Evolutionary conservation across 2,113 vertebrate genomes (phyloP), one percentile per base, ranked within the genome.

Genomic region (Empidonax traillii): DNA sequence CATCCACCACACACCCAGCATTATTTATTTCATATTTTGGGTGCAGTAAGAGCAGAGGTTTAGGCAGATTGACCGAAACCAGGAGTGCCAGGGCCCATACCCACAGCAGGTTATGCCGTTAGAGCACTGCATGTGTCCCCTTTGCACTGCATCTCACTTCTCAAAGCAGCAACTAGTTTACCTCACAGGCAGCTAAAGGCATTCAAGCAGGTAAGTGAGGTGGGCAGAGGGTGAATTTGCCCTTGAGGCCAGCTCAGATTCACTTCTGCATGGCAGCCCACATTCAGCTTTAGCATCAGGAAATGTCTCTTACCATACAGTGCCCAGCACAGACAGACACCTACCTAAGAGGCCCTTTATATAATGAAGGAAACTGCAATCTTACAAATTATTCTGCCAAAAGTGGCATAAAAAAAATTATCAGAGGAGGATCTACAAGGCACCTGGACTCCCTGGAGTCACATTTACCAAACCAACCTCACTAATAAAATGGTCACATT

Each of bases 61-160:
- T 25, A 52, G 25, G 51, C 25, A 47, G 14, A 31, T 0, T 2
- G 8, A 12, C 16, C 3, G 9, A 75, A 61, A 17, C 13, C 2
- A 1, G 5, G 18, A 37, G 63, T 8, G 49, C 79, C 63, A 6
- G 75, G 18, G 46, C 44, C 10, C 74, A n/a, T 23, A 6, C 44
- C 51, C 74, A 18, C 1, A 14, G 69, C 15, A 78, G 47, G 33
- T 1, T 10, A 39, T 0, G 12, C 49, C 37, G 74, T 17, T 1
- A 67, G 46, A 71, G 51, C n/a, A 13, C 8, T 1, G 19, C 2
- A 0, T 1, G 3, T 4, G 5, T 35, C 39, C 39, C 43, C 61
- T 14, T 7, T 3, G 58, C 53, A 3, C 35, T 2, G 49, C 28
- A 20, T 22, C 41, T 47, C 0, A 0, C 73, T 41, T 53, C 68